phyloP scores from a whole-genome alignment of 2,113 vertebrate genomes.

The Siniperca knerii region DNA sequence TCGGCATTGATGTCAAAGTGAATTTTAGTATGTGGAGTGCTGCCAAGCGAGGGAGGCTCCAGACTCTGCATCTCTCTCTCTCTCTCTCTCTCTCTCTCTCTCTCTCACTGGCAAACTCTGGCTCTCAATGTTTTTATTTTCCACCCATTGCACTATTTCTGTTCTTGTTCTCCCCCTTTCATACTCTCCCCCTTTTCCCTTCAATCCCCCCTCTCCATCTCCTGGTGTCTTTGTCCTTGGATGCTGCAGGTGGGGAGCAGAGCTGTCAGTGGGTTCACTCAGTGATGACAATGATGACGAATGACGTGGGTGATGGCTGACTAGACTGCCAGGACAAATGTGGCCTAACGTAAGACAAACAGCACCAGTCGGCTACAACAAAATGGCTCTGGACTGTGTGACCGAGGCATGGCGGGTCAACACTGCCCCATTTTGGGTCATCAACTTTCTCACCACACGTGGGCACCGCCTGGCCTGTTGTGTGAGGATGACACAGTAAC shows the following conservation, averaged over 20 bases:
- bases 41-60: constrained; percentile 45
- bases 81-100: neutral
- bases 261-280: constrained; percentile 47
- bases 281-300: constrained; percentile 47
- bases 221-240: constrained; percentile 30
- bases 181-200: neutral
- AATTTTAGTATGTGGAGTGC: constrained; percentile 48
- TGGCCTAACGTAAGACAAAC: constrained; percentile 32
- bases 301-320: constrained; percentile 45
- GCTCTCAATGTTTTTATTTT: constrained; percentile 24
- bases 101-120: constrained; percentile 1
- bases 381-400: neutral
- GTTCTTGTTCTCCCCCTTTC: constrained; percentile 1
- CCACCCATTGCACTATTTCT: constrained; percentile 20
- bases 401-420: constrained; percentile 17
- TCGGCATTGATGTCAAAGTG: constrained; percentile 69
- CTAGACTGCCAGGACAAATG: constrained; percentile 48
- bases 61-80: constrained; percentile 25
- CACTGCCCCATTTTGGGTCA: constrained; percentile 18
- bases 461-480: neutral
- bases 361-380: neutral
- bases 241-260: constrained; percentile 42
- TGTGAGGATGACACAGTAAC: neutral
- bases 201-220: neutral
- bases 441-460: constrained; percentile 5